A percentile compares a stretch with the other conserved stretches of the same genome.
Evolutionary conservation across 2,113 vertebrate genomes (phyloP).

Genomic region (Prunella fulvescens): DNA sequence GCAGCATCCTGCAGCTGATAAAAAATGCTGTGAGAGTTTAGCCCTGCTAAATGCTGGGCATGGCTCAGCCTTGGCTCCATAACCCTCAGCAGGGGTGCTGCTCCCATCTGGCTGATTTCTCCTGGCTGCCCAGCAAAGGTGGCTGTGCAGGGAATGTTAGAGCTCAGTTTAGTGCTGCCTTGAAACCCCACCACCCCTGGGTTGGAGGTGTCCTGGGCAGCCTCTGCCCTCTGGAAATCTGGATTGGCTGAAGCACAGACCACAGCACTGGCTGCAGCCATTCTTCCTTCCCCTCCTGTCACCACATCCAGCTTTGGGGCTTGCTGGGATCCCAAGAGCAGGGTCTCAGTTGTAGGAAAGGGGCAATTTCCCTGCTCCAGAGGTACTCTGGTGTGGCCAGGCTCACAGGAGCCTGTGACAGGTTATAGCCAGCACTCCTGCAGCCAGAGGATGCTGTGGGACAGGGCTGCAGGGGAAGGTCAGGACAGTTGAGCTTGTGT

Average conservation of each 20-base stretch:
- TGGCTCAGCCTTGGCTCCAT: not conserved
- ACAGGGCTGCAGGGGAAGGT: not conserved
- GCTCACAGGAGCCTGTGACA: rapidly evolving
- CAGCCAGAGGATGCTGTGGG: rapidly evolving
- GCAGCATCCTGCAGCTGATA: not conserved
- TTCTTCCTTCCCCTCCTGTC: not conserved
- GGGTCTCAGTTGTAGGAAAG: not conserved
- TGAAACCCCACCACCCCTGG: not conserved
- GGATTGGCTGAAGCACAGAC: not conserved
- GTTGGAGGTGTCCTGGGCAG: not conserved
- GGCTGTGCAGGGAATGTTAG: not conserved
- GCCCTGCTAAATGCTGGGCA: not conserved
- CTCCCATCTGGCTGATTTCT: not conserved
- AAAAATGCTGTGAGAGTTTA: not conserved
- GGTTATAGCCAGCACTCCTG: not conserved
- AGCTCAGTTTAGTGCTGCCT: not conserved
- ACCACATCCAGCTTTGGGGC: not conserved
- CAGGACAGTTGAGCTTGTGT: not conserved
- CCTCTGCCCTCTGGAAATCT: not conserved
- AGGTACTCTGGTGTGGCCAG: rapidly evolving
- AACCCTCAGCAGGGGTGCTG: not conserved
- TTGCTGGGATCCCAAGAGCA: not conserved
- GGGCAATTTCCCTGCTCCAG: rapidly evolving
- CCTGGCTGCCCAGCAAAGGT: not conserved
- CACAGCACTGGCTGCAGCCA: rapidly evolving